Evolutionary conservation across 2,113 vertebrate genomes (phyloP).

Genomic region (Lethenteron reissneri): DNA sequence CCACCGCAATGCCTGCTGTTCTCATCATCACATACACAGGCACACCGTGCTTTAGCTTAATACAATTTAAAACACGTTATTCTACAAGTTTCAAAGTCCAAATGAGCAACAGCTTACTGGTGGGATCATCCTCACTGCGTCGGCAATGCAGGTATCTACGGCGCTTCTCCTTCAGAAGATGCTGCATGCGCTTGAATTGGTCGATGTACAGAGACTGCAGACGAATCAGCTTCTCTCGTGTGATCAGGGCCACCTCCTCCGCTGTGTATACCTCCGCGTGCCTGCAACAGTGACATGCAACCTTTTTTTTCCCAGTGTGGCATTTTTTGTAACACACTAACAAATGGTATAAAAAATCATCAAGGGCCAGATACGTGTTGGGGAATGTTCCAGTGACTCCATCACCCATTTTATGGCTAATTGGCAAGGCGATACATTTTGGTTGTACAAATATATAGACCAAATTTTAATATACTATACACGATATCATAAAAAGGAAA

Average conservation of each 20-base stretch:
- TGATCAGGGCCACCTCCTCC: constrained; percentile 85
- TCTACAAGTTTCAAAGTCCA: not conserved
- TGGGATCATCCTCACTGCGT: constrained; percentile 56
- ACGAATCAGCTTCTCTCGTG: constrained; percentile 75
- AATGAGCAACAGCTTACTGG: constrained; percentile 24
- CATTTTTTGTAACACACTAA: no score
- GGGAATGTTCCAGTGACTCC: no score
- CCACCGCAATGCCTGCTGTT: not conserved
- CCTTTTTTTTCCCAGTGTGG: no score
- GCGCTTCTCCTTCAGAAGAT: constrained; percentile 85
- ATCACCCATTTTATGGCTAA: no score
- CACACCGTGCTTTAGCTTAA: not conserved
- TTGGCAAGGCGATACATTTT: no score
- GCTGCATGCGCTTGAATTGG: constrained; percentile 88
- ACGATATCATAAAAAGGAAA: no score
- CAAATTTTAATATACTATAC: no score
- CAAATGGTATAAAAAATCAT: no score
- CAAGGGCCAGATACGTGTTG: no score
- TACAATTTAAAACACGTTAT: not conserved
- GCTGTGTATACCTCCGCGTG: constrained; percentile 88
- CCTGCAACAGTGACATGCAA: constrained; percentile 20
- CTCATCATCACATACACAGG: no score
- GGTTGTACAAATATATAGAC: no score
- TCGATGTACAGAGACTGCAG: constrained; percentile 93
- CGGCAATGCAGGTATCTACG: constrained; percentile 59